A percentile compares a stretch with the other conserved stretches of the same genome.
Evolutionary conservation across 2,797 vertebrate genomes (phyloP).

Genomic region (Champsocephalus gunnari): DNA sequence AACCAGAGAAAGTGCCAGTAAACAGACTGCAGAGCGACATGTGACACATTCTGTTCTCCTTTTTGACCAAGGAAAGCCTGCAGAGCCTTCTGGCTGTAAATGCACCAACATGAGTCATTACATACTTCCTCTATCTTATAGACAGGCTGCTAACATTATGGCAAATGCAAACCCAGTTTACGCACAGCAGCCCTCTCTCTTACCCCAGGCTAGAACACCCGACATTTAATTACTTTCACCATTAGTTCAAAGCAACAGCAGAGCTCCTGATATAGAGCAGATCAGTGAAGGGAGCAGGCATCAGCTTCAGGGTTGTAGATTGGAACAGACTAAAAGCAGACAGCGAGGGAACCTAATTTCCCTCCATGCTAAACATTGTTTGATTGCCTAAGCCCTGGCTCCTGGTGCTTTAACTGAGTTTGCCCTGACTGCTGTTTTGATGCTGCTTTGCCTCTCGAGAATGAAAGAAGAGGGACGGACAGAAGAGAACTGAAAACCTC

Average conservation of each 20-base stretch:
- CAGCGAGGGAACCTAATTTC: slow-evolving; percentile 46
- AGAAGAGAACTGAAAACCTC: slow-evolving; percentile 26
- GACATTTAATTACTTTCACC: slow-evolving; percentile 72
- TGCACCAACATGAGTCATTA: slow-evolving; percentile 10
- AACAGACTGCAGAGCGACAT: not conserved
- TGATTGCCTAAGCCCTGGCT: slow-evolving; percentile 47
- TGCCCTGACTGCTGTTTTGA: slow-evolving; percentile 22
- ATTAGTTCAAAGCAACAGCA: slow-evolving; percentile 60
- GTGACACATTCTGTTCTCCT: not conserved
- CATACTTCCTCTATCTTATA: slow-evolving; percentile 18
- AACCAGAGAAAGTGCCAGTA: too few species aligned
- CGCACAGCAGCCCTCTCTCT: slow-evolving; percentile 50
- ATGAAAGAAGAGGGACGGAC: slow-evolving; percentile 4
- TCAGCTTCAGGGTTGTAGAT: slow-evolving; percentile 38
- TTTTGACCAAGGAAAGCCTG: not conserved
- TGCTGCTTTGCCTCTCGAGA: slow-evolving; percentile 24
- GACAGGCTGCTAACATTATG: slow-evolving; percentile 17
- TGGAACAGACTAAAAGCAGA: slow-evolving; percentile 31
- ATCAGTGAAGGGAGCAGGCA: slow-evolving; percentile 36
- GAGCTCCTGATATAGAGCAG: slow-evolving; percentile 52
- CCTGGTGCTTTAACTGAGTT: slow-evolving; percentile 36
- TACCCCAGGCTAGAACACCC: slow-evolving; percentile 43
- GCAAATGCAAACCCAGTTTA: slow-evolving; percentile 55
- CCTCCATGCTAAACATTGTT: slow-evolving; percentile 49
- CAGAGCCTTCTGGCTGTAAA: slow-evolving; percentile 8